Conservation (phyloP, 2,888 invertebrate genomes). For the Cheilosia variabilis region DNA sequence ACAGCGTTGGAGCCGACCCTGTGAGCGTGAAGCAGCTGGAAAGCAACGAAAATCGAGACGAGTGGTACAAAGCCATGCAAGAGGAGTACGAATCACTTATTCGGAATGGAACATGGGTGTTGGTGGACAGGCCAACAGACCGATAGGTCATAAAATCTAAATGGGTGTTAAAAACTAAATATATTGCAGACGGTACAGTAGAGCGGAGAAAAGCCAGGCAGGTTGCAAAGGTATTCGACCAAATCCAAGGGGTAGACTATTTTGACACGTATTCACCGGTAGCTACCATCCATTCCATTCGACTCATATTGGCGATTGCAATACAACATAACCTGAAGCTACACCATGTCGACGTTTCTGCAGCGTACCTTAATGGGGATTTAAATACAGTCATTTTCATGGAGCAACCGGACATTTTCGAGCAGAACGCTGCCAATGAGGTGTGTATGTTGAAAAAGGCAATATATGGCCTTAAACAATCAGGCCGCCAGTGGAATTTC, state of each 20-base stretch:
- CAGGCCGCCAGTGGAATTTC: constrained; percentile 40
- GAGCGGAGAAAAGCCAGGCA: constrained; percentile 35
- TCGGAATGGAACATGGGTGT: constrained; percentile 21
- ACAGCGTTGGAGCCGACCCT: neutral
- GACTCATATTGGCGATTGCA: constrained; percentile 33
- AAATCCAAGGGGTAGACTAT: constrained; percentile 37
- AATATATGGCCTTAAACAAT: constrained; percentile 48
- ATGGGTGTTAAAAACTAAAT: constrained; percentile 43
- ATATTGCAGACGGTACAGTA: constrained; percentile 22
- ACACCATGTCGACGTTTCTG: neutral
- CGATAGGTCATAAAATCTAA: constrained; percentile 17
- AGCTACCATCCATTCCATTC: constrained; percentile 42
- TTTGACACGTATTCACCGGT: constrained; percentile 34
- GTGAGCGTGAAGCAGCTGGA: constrained; percentile 26
- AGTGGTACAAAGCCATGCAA: constrained; percentile 38
- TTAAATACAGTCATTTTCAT: constrained; percentile 35
- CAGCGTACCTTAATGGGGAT: constrained; percentile 37
- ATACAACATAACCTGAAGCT: constrained; percentile 6
- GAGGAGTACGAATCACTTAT: constrained; percentile 38
- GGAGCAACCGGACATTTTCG: constrained; percentile 35
- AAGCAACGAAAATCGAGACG: constrained; percentile 10
- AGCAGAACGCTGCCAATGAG: constrained; percentile 7
- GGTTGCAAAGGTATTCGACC: constrained; percentile 25
- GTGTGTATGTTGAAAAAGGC: constrained; percentile 49
- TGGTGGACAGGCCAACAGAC: constrained; percentile 29